Evolutionary conservation across 2,888 invertebrate species (phyloP), one percentile per base, ranked within the genome.

Genomic region (Xestobium rufovillosum): DNA sequence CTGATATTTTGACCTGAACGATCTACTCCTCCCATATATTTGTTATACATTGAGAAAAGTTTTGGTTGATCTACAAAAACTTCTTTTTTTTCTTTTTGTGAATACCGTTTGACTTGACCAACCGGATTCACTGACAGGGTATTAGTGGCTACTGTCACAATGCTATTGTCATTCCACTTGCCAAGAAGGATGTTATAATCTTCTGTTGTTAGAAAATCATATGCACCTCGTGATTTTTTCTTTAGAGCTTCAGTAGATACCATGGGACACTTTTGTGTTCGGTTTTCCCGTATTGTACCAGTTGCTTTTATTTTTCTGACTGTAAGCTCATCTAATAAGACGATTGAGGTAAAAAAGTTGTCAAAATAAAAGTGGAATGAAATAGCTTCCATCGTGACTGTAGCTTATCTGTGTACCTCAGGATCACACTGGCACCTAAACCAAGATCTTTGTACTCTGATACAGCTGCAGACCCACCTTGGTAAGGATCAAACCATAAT

Each of bases 21-120:
- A 34, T 55, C 49, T 9, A 49, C 50, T 10, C 50, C 50, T n/a
- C 48, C 52, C 53, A 56, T 56, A 39, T 48, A 41, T 3, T 32
- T 13, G 39, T 51, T 51, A 33, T 50, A 52, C 14, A 25, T 15
- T 17, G 49, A 37, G 6, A 51, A 34, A 11, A 47, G 9, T 25
- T 46, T 11, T 26, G 52, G 52, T 39, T 50, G 52, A 13, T 40
- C 26, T 14, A 47, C 31, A 15, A 26, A 15, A 14, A 48, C 28
- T 37, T 30, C 23, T 34, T 50, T 47, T 43, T 49, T 45, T 34
- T 32, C 30, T 9, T 28, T 32, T 34, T 38, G 15, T 10, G 31
- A 31, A 36, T 15, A 38, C 2, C 37, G 9, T 34, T 43, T 43
- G 3, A 43, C 47, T 12, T 14, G 23, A n/a, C 28, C 0, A 23